Evolutionary conservation across 2,888 invertebrate genomes (phyloP).

Genomic region (Dasypogon diadema): DNA sequence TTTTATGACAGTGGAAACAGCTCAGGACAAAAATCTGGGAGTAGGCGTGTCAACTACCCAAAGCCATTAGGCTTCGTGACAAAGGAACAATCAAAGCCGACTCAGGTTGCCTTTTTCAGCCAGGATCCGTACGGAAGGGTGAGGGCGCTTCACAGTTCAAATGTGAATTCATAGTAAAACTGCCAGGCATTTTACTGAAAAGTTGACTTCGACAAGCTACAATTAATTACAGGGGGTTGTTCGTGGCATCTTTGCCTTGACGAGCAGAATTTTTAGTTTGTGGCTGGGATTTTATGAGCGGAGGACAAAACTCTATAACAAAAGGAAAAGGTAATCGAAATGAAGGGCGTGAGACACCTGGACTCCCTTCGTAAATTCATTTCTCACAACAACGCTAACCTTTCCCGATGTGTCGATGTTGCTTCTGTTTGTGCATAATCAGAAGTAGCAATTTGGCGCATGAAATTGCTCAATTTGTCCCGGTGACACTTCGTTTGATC

Average conservation of each 20-base stretch:
- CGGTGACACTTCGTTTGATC: constrained; percentile 52
- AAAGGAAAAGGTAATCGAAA: constrained; percentile 44
- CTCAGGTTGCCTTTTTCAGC: constrained; percentile 29
- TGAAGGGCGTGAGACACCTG: constrained; percentile 53
- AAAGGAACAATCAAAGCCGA: constrained; percentile 43
- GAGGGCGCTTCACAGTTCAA: neutral
- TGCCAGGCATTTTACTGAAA: constrained; percentile 29
- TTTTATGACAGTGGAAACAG: constrained; percentile 39
- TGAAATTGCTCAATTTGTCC: constrained; percentile 67
- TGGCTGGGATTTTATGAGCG: constrained; percentile 18
- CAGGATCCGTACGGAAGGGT: neutral
- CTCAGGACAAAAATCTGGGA: constrained; percentile 8
- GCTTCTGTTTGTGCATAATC: constrained; percentile 50
- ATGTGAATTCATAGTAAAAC: neutral
- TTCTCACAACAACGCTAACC: neutral
- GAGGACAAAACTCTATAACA: constrained; percentile 6
- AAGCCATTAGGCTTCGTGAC: constrained; percentile 42
- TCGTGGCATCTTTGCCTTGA: neutral
- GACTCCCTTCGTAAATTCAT: constrained; percentile 24
- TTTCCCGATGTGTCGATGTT: neutral
- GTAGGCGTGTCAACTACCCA: constrained; percentile 49
- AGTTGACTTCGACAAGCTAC: constrained; percentile 21
- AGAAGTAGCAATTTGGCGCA: constrained; percentile 68
- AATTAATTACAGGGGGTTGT: constrained; percentile 40
- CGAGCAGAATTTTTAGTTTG: constrained; percentile 7